Conservation (phyloP, 2,888 invertebrate genomes). For the Ochropacha duplaris region DNA sequence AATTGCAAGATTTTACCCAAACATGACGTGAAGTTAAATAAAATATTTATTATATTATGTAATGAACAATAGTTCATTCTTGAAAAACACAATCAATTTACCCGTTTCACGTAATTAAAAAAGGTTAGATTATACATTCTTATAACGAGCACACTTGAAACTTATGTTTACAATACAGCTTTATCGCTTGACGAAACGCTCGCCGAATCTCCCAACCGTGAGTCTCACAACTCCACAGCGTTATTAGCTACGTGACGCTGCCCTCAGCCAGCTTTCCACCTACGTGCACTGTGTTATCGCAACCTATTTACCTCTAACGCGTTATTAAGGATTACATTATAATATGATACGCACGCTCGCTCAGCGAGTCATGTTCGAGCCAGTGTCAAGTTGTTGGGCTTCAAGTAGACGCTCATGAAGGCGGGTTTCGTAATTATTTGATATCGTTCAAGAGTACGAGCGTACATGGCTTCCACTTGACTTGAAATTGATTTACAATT, state of each 20-base stretch:
- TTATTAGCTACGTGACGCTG: constrained; percentile 53
- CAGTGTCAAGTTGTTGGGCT: constrained; percentile 6
- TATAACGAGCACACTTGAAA: too few relatives aligned
- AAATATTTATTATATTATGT: too few relatives aligned
- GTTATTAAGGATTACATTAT: constrained; percentile 62
- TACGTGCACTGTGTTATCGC: constrained; percentile 42
- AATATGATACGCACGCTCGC: constrained; percentile 45
- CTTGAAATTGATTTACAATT: background rate
- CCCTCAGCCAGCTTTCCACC: constrained; percentile 14
- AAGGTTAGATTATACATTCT: too few relatives aligned
- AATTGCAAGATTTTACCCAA: too few relatives aligned
- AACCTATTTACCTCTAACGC: constrained; percentile 46
- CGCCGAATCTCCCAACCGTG: constrained; percentile 18
- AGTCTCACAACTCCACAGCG: constrained; percentile 24
- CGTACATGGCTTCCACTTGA: background rate
- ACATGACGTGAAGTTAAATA: too few relatives aligned
- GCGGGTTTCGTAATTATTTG: constrained; percentile 1
- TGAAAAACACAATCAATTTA: too few relatives aligned
- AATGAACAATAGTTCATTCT: too few relatives aligned
- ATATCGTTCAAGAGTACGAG: background rate
- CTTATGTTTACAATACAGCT: too few relatives aligned
- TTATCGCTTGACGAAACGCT: background rate
- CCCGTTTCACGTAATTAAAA: too few relatives aligned
- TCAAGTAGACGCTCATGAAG: background rate
- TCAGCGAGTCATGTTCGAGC: constrained; percentile 34